phyloP scores from a whole-genome alignment of 1,140 invertebrate species.

The Hesperophylax magnus region DNA sequence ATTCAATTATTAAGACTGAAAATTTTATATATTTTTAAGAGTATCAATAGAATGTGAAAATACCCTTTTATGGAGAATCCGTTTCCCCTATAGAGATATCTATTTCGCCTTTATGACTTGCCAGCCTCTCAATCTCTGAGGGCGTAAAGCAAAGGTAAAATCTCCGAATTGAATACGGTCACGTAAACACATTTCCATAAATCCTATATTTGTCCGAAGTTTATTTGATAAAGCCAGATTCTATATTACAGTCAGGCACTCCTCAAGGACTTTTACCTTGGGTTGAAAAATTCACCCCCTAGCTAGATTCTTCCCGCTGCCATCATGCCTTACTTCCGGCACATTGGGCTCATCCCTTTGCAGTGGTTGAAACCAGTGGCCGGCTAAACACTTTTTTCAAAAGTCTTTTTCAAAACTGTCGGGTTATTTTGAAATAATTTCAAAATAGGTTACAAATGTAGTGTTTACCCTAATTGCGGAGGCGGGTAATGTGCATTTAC shows the following conservation, averaged over 20 bases:
- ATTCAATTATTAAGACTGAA: too few species aligned
- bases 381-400: neutral
- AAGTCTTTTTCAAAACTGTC: too few species aligned
- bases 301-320: neutral
- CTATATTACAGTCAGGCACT: conserved; percentile 5
- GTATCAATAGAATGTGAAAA: too few species aligned
- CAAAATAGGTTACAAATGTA: too few species aligned
- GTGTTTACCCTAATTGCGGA: too few species aligned
- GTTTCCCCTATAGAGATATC: too few species aligned
- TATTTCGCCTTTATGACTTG: too few species aligned
- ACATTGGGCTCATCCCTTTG: neutral
- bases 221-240: conserved; percentile 12
- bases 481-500: too few species aligned
- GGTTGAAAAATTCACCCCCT: neutral
- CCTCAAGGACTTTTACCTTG: neutral
- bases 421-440: too few species aligned
- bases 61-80: too few species aligned
- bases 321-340: neutral
- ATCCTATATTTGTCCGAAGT: conserved; percentile 11
- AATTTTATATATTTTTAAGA: too few species aligned
- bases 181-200: conserved; percentile 18
- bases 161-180: neutral
- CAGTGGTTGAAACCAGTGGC: neutral
- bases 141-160: neutral
- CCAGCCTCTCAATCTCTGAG: neutral